Evolutionary conservation across 2,113 vertebrate genomes (phyloP), one percentile per base, ranked within the genome.

Genomic region (Rhodinocichla rosea): DNA sequence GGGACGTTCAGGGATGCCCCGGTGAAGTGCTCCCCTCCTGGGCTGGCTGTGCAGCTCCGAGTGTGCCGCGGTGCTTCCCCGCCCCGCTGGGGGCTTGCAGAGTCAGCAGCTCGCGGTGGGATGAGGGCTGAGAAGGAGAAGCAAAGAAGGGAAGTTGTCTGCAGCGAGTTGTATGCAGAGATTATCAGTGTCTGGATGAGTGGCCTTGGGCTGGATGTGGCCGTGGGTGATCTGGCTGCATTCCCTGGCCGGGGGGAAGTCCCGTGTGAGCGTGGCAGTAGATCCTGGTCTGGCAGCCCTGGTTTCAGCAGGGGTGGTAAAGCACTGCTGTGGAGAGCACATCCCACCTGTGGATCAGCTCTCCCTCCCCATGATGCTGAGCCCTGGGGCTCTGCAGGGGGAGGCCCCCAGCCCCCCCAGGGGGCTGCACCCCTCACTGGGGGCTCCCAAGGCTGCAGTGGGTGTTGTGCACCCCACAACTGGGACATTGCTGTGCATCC

Each of bases 21-120:
- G 1, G 49, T 6, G 12, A 6, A 0, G 4, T 14, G 45, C 27
- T 62, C 9, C 2, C 0, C 35, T 57, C 28, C 42, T 0, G 11
- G 44, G 6, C 8, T 2, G 40, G 11, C 60, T 13, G 65, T 8
- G 65, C 35, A 1, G 1, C 37, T 57, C 42, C 6, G 3, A 5
- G 14, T 0, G 6, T 7, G 32, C 33, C 10, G 2, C 1, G 6
- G 44, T 20, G 65, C 70, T 53, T 65, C 89, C 70, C 27, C 0
- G 17, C 73, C 19, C 45, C 27, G 32, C 56, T 8, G 52, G 9
- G 40, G 20, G 2, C 53, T 26, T 22, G 53, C 44, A 28, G 57
- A 47, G 45, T 45, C 7, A 26, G 55, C 39, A 28, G 3, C 39
- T 32, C 0, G 2, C 11, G 14, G n/a, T 4, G 9, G 56, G 23